Evolutionary conservation across 2,888 invertebrate genomes (phyloP).

Genomic region (Drosophila leonis): DNA sequence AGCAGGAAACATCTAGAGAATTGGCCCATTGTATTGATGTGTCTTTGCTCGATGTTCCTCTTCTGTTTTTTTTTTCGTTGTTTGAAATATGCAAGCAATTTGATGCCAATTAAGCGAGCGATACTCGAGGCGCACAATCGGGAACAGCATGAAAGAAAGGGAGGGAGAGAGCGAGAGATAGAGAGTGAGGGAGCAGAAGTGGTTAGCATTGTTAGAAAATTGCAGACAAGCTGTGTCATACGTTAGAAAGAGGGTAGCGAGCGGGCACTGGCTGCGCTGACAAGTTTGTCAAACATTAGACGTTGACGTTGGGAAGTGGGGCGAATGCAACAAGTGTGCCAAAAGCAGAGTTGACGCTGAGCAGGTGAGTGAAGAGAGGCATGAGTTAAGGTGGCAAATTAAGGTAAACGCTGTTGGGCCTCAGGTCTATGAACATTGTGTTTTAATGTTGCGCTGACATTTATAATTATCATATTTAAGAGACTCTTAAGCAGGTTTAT

Average conservation of each 20-base stretch:
- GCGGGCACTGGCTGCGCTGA: conserved; percentile 9
- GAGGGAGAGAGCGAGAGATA: neutral
- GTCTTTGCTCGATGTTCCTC: conserved; percentile 45
- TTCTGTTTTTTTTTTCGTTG: conserved; percentile 42
- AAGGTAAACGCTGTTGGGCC: neutral
- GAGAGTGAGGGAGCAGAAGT: neutral
- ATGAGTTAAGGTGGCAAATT: neutral
- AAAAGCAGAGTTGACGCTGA: conserved; percentile 6
- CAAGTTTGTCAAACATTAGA: conserved; percentile 41
- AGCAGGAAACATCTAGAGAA: conserved; percentile 18
- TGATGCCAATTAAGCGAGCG: conserved; percentile 77
- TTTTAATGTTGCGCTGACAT: neutral
- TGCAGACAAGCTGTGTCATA: conserved; percentile 39
- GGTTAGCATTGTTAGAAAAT: conserved; percentile 1
- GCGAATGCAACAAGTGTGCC: conserved; percentile 58
- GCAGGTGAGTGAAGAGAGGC: neutral
- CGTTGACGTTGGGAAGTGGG: conserved; percentile 37
- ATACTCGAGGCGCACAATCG: conserved; percentile 26
- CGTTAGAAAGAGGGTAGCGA: conserved; percentile 26
- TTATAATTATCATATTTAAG: neutral
- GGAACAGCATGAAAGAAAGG: neutral
- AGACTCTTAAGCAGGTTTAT: neutral
- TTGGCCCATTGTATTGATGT: conserved; percentile 76
- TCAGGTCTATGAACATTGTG: neutral
- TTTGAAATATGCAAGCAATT: conserved; percentile 78